These are phyloP conservation scores for Trachymyrmex septentrionalis DNA, from an alignment of 1,140 invertebrate species.

Conservation along the genomic window DNA sequence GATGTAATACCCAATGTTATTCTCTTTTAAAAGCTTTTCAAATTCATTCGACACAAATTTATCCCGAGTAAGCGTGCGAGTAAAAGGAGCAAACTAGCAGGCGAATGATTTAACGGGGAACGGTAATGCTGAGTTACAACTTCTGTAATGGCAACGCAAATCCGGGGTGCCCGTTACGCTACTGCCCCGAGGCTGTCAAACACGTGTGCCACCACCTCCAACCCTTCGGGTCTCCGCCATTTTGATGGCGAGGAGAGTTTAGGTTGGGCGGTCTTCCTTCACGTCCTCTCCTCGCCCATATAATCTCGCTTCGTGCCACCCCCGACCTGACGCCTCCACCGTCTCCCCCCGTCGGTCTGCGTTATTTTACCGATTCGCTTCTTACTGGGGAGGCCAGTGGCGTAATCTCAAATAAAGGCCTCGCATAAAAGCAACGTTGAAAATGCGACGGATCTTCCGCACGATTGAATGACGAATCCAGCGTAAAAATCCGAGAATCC, in stretches of 20 bases:
- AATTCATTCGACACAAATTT: constrained; percentile 23
- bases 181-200: constrained; percentile 68
- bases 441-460: background rate
- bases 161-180: constrained; percentile 62
- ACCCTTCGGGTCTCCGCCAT: constrained; percentile 70
- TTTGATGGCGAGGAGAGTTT: constrained; percentile 65
- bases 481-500: background rate
- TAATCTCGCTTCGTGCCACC: constrained; percentile 69
- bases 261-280: constrained; percentile 61
- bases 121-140: constrained; percentile 45
- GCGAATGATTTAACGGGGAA: constrained; percentile 5
- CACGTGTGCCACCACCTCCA: constrained; percentile 72
- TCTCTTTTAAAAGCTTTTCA: constrained; percentile 5
- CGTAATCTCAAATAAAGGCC: constrained; percentile 46
- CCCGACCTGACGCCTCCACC: background rate
- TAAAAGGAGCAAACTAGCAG: background rate
- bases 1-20: constrained; percentile 6
- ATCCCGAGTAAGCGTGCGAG: background rate
- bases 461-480: constrained; percentile 39
- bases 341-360: background rate
- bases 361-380: constrained; percentile 66
- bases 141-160: constrained; percentile 47
- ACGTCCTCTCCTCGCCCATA: constrained; percentile 62
- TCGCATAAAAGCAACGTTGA: constrained; percentile 47
- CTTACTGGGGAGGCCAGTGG: constrained; percentile 37